Conservation (phyloP, 2,888 invertebrate genomes). For the Maniola hyperantus region DNA sequence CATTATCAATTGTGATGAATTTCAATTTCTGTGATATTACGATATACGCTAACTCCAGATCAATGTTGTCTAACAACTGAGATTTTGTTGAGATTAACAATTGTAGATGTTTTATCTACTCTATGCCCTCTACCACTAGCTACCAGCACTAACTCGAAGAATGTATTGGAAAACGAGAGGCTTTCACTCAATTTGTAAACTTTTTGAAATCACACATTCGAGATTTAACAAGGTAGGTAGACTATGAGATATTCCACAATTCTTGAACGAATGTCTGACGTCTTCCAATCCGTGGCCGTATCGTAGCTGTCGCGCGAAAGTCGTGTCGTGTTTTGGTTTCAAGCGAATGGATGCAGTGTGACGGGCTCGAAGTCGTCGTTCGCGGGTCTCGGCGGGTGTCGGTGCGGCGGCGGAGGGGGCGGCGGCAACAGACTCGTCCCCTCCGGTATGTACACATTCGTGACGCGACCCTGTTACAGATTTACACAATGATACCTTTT, state of each 20-base stretch:
- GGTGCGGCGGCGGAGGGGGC: conserved; percentile 78
- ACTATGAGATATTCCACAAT: background rate
- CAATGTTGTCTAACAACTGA: conserved; percentile 22
- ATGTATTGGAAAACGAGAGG: conserved; percentile 30
- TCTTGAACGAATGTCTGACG: conserved; percentile 20
- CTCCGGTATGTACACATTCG: conserved; percentile 85
- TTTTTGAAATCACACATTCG: background rate
- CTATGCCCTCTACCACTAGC: conserved; percentile 38
- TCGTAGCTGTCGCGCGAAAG: conserved; percentile 19
- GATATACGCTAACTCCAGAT: background rate
- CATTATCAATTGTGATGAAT: background rate
- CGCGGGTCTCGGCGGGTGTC: conserved; percentile 79
- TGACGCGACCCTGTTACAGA: conserved; percentile 81
- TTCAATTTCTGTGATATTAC: conserved; percentile 1
- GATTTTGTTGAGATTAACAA: conserved; percentile 24
- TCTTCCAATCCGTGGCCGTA: conserved; percentile 16
- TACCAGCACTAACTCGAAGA: conserved; percentile 33
- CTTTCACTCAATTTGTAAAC: conserved; percentile 11
- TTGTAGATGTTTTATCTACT: conserved; percentile 34
- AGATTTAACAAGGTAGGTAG: conserved; percentile 2
- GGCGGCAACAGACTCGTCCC: conserved; percentile 87
- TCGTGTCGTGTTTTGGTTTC: conserved; percentile 40
- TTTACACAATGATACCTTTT: background rate
- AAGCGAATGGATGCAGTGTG: conserved; percentile 78
- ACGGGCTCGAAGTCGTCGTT: conserved; percentile 85